phyloP scores from a whole-genome alignment of 2,797 vertebrate genomes.

The Toxotes lorentzi region DNA sequence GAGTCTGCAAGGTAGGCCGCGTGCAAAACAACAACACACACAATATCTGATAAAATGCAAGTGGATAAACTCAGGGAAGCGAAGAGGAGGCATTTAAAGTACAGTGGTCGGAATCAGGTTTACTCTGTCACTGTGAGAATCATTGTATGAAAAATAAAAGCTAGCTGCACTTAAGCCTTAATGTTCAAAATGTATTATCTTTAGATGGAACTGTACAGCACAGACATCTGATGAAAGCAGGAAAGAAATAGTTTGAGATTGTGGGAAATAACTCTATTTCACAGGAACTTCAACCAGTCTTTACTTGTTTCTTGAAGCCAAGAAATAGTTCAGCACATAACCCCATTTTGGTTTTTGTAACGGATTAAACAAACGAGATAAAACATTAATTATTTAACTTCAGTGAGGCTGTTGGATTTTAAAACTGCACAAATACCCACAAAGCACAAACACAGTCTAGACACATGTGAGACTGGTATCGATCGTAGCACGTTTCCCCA shows the following conservation, averaged over 20 bases:
- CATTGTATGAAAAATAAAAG: too few relatives aligned
- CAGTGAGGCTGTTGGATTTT: neutral
- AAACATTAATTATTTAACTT: neutral
- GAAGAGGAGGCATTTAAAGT: neutral
- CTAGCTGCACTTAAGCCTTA: too few relatives aligned
- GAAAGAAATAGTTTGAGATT: too few relatives aligned
- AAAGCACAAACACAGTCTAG: neutral
- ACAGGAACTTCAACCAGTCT: neutral
- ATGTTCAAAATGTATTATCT: too few relatives aligned
- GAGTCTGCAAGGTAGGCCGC: slow-evolving; percentile 89
- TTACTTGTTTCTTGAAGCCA: neutral
- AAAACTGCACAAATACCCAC: neutral
- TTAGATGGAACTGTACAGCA: too few relatives aligned
- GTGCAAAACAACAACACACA: neutral
- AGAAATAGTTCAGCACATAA: neutral
- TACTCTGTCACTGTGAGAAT: too few relatives aligned
- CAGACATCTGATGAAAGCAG: too few relatives aligned
- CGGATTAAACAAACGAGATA: neutral
- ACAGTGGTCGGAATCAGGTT: too few relatives aligned
- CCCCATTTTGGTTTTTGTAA: neutral
- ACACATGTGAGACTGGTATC: neutral
- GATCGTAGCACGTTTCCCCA: neutral
- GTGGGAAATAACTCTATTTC: too few relatives aligned
- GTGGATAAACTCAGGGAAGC: neutral
- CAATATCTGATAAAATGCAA: neutral